These are phyloP conservation scores for Microcaecilia unicolor DNA, from an alignment of 2,797 vertebrate species.

Conservation along the genomic window DNA sequence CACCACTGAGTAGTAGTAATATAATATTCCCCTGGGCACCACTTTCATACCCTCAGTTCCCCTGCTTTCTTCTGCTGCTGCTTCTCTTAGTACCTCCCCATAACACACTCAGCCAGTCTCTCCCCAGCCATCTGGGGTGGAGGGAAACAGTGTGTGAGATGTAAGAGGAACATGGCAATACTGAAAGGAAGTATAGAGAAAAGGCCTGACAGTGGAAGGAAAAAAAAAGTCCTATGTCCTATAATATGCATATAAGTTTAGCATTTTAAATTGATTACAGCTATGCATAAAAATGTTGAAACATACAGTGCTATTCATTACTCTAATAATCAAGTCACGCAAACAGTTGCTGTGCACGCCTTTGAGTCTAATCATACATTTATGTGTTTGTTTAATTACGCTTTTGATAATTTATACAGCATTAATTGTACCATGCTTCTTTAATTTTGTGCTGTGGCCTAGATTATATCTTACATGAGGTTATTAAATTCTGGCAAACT, in stretches of 20 bases:
- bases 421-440: constrained; percentile 46
- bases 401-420: constrained; percentile 47
- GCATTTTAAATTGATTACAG: constrained; percentile 23
- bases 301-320: constrained; percentile 36
- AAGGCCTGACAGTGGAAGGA: too few relatives aligned
- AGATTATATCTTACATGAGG: constrained; percentile 24
- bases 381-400: constrained; percentile 39
- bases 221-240: too few relatives aligned
- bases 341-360: constrained; percentile 6
- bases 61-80: too few relatives aligned
- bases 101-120: too few relatives aligned
- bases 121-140: too few relatives aligned
- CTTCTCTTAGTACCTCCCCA: too few relatives aligned
- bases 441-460: constrained; percentile 41
- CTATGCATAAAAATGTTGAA: constrained; percentile 39
- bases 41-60: too few relatives aligned
- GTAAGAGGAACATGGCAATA: too few relatives aligned
- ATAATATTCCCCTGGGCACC: too few relatives aligned
- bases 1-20: too few relatives aligned
- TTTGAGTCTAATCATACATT: constrained; percentile 27
- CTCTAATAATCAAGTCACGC: constrained; percentile 16
- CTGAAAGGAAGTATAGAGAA: too few relatives aligned
- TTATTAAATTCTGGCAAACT: constrained; percentile 44
- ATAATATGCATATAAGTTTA: constrained; percentile 13
- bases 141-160: too few relatives aligned